Percentiles rank a stretch among this genome's conserved stretches.
Conservation (phyloP, 64 coral and sea anemone species). For the Stylophora pistillata region DNA sequence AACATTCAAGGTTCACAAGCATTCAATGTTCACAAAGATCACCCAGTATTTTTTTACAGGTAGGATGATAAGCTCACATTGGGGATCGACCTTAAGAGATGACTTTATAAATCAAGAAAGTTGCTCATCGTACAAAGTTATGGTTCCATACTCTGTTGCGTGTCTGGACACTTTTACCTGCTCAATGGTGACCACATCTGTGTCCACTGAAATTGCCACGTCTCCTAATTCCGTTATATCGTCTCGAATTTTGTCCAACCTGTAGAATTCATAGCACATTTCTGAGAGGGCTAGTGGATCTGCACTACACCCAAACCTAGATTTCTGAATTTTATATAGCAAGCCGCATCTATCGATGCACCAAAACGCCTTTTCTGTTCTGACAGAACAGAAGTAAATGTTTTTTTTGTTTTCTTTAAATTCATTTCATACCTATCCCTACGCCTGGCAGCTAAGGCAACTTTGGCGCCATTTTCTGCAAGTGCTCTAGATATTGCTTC, state of each 20-base stretch:
- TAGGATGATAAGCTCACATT: too few relatives aligned
- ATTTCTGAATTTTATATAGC: too few relatives aligned
- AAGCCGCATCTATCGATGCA: too few relatives aligned
- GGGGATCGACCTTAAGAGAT: too few relatives aligned
- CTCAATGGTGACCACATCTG: conserved; percentile 70
- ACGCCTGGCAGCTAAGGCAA: conserved; percentile 78
- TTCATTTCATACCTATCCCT: conserved; percentile 71
- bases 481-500: conserved; percentile 63
- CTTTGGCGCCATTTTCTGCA: conserved; percentile 80
- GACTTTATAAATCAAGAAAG: too few relatives aligned
- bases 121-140: too few relatives aligned
- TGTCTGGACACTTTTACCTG: conserved; percentile 26
- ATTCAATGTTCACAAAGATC: too few relatives aligned
- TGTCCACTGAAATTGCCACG: conserved; percentile 75
- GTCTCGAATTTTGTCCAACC: conserved; percentile 60
- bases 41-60: too few relatives aligned
- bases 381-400: too few relatives aligned
- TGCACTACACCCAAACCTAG: neutral
- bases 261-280: neutral
- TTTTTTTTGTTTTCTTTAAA: too few relatives aligned
- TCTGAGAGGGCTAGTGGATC: neutral
- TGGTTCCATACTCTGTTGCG: neutral
- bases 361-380: too few relatives aligned
- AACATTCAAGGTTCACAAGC: too few relatives aligned
- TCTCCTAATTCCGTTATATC: conserved; percentile 79